Evolutionary conservation across 2,113 vertebrate species (phyloP), one percentile per base, ranked within the genome.

Genomic region (Jacana jacana): DNA sequence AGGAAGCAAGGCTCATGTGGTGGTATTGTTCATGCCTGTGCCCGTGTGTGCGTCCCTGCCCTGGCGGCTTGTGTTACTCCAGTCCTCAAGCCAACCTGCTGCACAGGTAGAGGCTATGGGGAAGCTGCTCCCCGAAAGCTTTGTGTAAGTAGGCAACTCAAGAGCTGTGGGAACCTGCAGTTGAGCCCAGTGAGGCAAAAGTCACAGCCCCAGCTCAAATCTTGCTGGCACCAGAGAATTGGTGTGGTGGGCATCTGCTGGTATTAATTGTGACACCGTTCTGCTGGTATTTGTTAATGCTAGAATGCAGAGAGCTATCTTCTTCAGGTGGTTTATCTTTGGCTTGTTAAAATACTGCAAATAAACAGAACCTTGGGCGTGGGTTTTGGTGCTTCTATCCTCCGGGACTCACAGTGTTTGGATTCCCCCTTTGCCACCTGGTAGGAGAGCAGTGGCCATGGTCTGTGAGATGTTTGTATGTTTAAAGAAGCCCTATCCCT

Each of bases 51-150:
- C 19, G 7, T 44, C 72, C 54, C n/a, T 10, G 3, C 39, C 57
- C 70, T 72, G 60, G 60, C 13, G 11, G n/a, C 85, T 72, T 2
- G 0, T 9, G 7, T 58, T 33, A 11, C 20, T 17, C 0, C 7
- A 9, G 79, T 83, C 22, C 27, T 77, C 60, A 33, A 3, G 51
- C 72, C 52, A 30, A 1, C 1, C 1, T 55, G 60, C 58, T 70
- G 37, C 64, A 46, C 0, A 2, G 52, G 60, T 52, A 66, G 46
- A 58, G 57, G 52, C 70, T 16, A 5, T 0, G 0, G 81, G 81
- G 35, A 76, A 86, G 28, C 88, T 80, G 28, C 68, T 90, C 54
- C 68, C 77, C 54, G 66, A 68, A 64, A 75, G 35, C 55, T 71
- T 42, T 3, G 25, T 79, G 51, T 68, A 49, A 78, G 51, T 35